Evolutionary conservation across 1,140 invertebrate species (phyloP).

Genomic region (Euglossa dilemma): DNA sequence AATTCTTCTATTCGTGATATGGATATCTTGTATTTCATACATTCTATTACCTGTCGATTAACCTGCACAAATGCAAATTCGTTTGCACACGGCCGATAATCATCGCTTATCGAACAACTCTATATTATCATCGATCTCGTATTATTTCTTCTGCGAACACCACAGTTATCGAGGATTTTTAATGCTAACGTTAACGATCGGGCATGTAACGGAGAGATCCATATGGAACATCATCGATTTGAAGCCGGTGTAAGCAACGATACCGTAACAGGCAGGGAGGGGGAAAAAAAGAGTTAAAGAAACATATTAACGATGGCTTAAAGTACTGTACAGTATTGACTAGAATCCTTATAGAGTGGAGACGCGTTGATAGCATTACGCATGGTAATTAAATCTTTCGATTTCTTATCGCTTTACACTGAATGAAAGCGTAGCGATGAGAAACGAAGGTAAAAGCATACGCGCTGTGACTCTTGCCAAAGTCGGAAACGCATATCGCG

Average conservation of each 20-base stretch:
- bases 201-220: slow-evolving; percentile 4
- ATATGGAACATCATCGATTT: neutral
- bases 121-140: neutral
- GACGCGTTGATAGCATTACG: neutral
- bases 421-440: slow-evolving; percentile 4
- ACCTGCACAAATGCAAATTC: neutral
- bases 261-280: neutral
- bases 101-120: neutral
- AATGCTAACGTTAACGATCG: neutral
- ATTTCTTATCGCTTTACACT: slow-evolving; percentile 3
- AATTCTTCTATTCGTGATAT: slow-evolving; percentile 23
- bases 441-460: neutral
- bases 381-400: neutral
- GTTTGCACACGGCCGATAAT: neutral
- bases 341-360: slow-evolving; percentile 51
- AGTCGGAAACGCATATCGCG: neutral
- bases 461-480: neutral
- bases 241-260: neutral
- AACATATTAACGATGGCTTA: slow-evolving; percentile 30
- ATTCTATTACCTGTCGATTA: neutral
- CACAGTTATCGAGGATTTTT: neutral
- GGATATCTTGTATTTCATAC: neutral
- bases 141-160: neutral
- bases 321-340: slow-evolving; percentile 57
- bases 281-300: slow-evolving; percentile 1